Evolutionary conservation across 2,888 invertebrate genomes (phyloP), one percentile per base, ranked within the genome.

Genomic region (Agonopterix heracliana): DNA sequence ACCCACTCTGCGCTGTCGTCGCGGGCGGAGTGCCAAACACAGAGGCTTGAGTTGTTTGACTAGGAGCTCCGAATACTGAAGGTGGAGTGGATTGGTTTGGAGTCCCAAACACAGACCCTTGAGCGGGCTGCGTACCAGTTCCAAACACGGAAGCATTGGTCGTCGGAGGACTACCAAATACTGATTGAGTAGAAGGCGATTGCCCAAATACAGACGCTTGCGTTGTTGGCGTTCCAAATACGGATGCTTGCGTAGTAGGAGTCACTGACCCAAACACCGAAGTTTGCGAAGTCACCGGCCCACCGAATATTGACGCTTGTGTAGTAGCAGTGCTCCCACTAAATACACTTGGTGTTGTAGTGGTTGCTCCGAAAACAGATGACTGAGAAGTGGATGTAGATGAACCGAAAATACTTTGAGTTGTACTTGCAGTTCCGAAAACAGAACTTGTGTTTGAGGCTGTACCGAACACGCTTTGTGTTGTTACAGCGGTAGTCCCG

Each of bases 1-100:
- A 86, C 1, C 74, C 66, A 44, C 73, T 66, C 47, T 74, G 73
- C 0, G 74, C 53, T 3, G 76, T 74, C 1, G 78, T 64, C 1
- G 75, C 61, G 0, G 81, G 68, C 0, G 63, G 56, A 3, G 60
- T 55, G 5, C 64, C 66, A 48, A 64, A 64, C 8, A 64, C 58
- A 10, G 65, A 66, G 1, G 58, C 47, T 41, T 63, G 60, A 7
- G 63, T 57, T 9, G 62, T 54, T 14, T 55, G 53, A 0, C 62
- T 53, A 3, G 65, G 53, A 3, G 61, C 61, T 1, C 71, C 73
- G 11, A 73, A 73, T 0, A 71, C 52, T 0, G 70, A 65, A 0
- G 62, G 46, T 35, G 61, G 63, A 0, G 65, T 55, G 2, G 61
- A 54, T 4, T 50, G 50, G 0, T 40, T 12, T 1, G 63, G 49